Evolutionary conservation across 2,113 vertebrate species (phyloP), one percentile per base, ranked within the genome.

Genomic region (Calyptomena viridis): DNA sequence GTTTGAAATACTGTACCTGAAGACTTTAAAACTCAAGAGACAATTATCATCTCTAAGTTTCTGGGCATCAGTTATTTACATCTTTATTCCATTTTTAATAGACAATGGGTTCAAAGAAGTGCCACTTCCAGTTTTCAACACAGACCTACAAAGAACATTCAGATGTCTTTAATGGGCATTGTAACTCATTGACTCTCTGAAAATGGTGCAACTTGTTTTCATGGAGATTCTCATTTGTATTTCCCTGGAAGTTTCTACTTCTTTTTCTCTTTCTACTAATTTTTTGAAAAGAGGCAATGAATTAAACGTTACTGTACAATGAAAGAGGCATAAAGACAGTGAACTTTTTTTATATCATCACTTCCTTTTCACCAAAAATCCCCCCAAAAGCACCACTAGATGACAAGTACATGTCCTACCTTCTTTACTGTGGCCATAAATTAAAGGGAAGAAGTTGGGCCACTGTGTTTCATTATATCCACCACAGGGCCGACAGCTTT

Each of bases 61-160:
- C 85, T 86, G 52, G 52, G 33, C 60, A 71, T 67, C 71, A 86
- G 58, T 24, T 84, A 77, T 67, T 89, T 74, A 68, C 24, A 39
- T 81, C 55, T 78, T 90, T 92, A 84, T 88, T 93, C 47, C 4
- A 67, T 91, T 96, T 93, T 93, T 87, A 93, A 93, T 81, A 89
- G 27, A 49, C 21, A 95, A 89, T 12, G 12, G 12, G 28, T 94
- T 91, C 74, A 93, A 79, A 90, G 58, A 92, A 91, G 63, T 71
- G 75, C 35, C 62, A 86, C 56, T 71, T 94, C 11, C 47, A 77
- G 31, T 77, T 84, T 77, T 69, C 60, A 89, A 58, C 40, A 84
- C 16, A 81, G 33, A 46, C 35, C 46, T 69, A 63, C 60, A 72
- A 81, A 94, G 56, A 85, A 35, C 8, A 28, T 66, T 72, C 23